Conservation (phyloP, 2,797 vertebrate species). For the Eulemur mongoz region DNA sequence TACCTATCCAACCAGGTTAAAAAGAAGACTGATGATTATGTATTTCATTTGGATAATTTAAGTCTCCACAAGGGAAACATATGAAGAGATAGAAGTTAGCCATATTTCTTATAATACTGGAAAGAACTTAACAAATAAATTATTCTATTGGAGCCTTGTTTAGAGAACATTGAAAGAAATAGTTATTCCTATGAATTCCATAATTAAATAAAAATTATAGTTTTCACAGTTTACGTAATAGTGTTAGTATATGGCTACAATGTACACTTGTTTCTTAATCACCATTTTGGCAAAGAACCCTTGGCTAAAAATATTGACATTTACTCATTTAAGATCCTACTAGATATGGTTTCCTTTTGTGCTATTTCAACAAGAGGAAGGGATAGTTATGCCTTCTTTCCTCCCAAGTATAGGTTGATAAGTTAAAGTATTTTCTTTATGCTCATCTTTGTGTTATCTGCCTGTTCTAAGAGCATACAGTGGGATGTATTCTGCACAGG, state of each 20-base stretch:
- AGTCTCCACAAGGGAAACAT: background rate
- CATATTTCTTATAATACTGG: background rate
- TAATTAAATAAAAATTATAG: background rate
- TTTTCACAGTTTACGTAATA: background rate
- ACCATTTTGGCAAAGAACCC: background rate
- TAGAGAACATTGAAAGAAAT: slow-evolving; percentile 1
- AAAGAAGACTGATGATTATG: background rate
- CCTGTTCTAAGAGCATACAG: background rate
- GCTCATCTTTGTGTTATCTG: background rate
- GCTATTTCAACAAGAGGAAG: background rate
- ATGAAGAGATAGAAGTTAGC: background rate
- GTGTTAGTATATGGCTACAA: background rate
- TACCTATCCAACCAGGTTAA: background rate
- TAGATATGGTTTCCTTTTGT: background rate
- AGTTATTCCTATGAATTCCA: background rate
- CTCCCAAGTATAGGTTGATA: background rate
- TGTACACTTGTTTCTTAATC: background rate
- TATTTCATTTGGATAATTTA: slow-evolving; percentile 18
- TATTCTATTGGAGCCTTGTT: background rate
- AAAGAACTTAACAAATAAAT: background rate
- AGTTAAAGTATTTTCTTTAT: background rate
- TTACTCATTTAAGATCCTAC: background rate
- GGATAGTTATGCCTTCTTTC: background rate
- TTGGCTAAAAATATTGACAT: background rate
- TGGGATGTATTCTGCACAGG: background rate